Conservation (phyloP, 2,113 vertebrate species). For the Atlantisia rogersi region DNA sequence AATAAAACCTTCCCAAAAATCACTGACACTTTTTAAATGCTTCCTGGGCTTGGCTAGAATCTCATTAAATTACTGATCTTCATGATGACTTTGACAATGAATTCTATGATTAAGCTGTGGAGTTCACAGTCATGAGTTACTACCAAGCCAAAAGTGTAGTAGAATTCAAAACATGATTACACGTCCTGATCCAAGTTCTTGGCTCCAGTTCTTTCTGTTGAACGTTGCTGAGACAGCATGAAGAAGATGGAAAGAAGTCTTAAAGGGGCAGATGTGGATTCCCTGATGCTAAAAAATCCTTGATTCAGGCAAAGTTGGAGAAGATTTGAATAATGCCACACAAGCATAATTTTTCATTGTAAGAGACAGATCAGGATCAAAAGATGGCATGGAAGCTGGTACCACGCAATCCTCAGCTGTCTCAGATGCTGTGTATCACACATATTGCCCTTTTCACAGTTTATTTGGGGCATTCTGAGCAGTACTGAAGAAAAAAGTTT, state of each 20-base stretch:
- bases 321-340: background rate
- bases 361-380: background rate
- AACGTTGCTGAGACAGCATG: slow-evolving; percentile 8
- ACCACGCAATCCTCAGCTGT: background rate
- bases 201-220: slow-evolving; percentile 18
- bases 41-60: slow-evolving; percentile 26
- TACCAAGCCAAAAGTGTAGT: background rate
- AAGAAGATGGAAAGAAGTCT: slow-evolving; percentile 4
- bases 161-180: slow-evolving; percentile 30
- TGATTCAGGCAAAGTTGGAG: background rate
- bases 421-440: background rate
- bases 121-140: background rate
- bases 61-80: slow-evolving; percentile 30
- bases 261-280: slow-evolving; percentile 8
- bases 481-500: background rate
- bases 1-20: slow-evolving; percentile 9
- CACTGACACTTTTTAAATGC: background rate
- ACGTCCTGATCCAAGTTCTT: slow-evolving; percentile 16
- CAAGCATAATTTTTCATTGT: background rate
- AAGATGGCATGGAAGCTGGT: background rate
- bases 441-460: background rate
- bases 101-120: slow-evolving; percentile 5
- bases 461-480: background rate
- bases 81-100: slow-evolving; percentile 13
- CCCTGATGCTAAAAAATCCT: background rate